phyloP scores from a whole-genome alignment of 2,797 vertebrate species.

The Eutrigla gurnardus region DNA sequence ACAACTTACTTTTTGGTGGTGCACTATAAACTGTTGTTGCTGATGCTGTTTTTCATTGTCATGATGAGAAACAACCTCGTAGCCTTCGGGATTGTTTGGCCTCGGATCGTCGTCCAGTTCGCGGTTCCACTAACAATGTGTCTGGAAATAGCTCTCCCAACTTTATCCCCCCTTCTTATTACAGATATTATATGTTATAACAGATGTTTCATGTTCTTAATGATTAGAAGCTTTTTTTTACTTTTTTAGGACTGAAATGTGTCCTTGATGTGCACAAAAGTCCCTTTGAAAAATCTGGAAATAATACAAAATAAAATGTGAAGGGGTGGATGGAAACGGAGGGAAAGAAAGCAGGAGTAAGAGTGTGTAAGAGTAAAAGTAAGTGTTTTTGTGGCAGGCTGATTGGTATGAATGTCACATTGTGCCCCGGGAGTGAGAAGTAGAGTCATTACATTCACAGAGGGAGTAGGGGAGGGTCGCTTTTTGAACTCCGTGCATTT shows the following conservation, averaged over 20 bases:
- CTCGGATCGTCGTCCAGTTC: conserved; percentile 17
- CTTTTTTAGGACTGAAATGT: not conserved
- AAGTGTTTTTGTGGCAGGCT: conserved; percentile 23
- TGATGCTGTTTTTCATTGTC: conserved; percentile 50
- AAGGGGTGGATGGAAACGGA: not conserved
- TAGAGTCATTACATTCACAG: conserved; percentile 67
- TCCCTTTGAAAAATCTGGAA: not conserved
- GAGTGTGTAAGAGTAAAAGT: not conserved
- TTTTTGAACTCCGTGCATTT: conserved; percentile 70
- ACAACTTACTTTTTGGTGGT: conserved; percentile 44
- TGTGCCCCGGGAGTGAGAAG: conserved; percentile 64
- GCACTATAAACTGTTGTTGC: conserved; percentile 58
- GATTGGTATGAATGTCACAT: conserved; percentile 67
- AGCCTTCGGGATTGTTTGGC: conserved; percentile 43
- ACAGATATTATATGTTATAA: not conserved
- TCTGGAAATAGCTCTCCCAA: conserved; percentile 12
- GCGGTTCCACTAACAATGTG: conserved; percentile 11
- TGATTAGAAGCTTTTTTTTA: conserved; percentile 10
- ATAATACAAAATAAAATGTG: conserved; percentile 23
- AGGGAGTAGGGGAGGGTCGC: conserved; percentile 67
- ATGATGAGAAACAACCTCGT: conserved; percentile 55
- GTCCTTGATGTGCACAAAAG: not conserved
- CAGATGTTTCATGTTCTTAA: not conserved
- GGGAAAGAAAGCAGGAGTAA: not conserved
- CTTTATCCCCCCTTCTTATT: not conserved